Conservation (phyloP, 35 echinoderm and acorn worm species). For the Anneissia japonica region DNA sequence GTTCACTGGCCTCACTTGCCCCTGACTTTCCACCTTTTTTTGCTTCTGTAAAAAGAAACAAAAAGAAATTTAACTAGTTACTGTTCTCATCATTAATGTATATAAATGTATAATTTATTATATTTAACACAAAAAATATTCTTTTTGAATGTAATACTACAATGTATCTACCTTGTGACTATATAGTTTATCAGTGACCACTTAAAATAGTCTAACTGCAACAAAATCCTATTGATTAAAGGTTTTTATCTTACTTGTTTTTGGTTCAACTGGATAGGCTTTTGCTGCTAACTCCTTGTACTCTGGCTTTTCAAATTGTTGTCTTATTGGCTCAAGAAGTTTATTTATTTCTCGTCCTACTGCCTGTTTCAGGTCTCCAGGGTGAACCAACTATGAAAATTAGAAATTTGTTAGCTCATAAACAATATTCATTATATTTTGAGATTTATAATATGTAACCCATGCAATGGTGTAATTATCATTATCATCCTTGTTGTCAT, state of each 20-base stretch:
- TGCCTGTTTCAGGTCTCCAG: constrained; percentile 78
- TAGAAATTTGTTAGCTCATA: background rate
- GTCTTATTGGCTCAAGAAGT: constrained; percentile 80
- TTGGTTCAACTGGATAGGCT: constrained; percentile 79
- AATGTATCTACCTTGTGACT: no score
- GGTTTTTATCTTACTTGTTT: constrained; percentile 66
- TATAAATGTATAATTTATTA: no score
- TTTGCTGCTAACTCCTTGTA: constrained; percentile 61
- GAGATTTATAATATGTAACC: background rate
- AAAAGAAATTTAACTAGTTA: background rate
- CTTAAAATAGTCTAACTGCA: no score
- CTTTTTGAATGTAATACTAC: no score
- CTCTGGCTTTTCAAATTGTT: constrained; percentile 71
- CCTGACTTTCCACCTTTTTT: constrained; percentile 11
- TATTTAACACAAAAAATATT: no score
- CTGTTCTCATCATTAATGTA: no score
- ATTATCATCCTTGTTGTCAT: no score
- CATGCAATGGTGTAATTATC: background rate
- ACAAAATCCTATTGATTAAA: no score
- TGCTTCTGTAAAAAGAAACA: constrained; percentile 24
- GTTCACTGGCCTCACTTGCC: constrained; percentile 16
- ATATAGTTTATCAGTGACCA: no score
- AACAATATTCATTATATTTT: background rate
- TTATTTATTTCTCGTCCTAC: constrained; percentile 67
- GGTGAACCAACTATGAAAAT: constrained; percentile 72